Conservation (phyloP, 2,797 vertebrate genomes). For the Okamejei kenojei region DNA sequence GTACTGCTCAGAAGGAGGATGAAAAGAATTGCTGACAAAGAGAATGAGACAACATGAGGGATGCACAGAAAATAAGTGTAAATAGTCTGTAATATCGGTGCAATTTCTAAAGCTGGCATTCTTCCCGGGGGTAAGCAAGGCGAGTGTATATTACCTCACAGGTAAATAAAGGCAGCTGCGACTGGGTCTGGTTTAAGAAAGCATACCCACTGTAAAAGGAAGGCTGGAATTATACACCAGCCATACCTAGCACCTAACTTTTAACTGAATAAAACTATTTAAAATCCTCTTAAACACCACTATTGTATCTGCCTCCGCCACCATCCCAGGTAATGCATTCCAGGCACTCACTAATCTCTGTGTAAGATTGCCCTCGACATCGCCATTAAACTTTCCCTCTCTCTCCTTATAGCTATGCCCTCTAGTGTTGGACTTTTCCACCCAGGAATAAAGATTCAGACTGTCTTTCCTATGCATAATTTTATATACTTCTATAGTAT, state of each 20-base stretch:
- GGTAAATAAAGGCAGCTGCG: slow-evolving; percentile 28
- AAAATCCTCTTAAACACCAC: no score
- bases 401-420: no score
- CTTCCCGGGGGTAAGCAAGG: slow-evolving; percentile 8
- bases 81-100: slow-evolving; percentile 27
- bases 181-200: neutral
- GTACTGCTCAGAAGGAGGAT: neutral
- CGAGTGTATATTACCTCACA: slow-evolving; percentile 15
- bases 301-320: no score
- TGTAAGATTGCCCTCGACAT: no score
- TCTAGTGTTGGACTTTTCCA: no score
- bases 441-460: no score
- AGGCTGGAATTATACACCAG: neutral
- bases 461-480: no score
- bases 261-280: neutral
- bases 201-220: neutral
- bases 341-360: no score
- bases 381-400: no score
- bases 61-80: slow-evolving; percentile 32
- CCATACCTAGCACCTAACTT: neutral
- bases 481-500: neutral
- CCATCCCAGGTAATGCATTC: no score
- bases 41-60: slow-evolving; percentile 31
- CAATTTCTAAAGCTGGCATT: slow-evolving; percentile 27
- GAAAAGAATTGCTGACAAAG: slow-evolving; percentile 22